Percentiles rank a stretch among this genome's conserved stretches.
Conservation (phyloP, 2,888 invertebrate species). For the Limulus polyphemus region DNA sequence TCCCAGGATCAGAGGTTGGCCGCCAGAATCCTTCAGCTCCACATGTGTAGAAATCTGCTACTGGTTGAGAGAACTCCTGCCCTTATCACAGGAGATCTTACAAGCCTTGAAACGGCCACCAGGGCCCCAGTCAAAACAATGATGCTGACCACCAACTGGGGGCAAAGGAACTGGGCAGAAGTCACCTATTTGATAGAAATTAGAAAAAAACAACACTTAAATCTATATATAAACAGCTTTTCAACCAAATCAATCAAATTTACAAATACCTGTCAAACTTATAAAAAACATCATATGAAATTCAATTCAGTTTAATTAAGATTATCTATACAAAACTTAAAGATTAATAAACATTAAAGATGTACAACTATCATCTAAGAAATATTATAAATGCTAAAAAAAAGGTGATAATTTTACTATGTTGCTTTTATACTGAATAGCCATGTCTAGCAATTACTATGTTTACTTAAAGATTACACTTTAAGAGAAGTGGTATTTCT, state of each 20-base stretch:
- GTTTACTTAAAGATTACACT: no score
- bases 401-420: no score
- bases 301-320: no score
- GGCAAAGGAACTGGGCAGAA: constrained; percentile 80
- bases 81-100: constrained; percentile 73
- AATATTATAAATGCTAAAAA: no score
- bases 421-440: no score
- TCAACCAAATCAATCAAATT: not conserved
- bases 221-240: constrained; percentile 8
- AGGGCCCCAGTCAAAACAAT: constrained; percentile 91
- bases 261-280: not conserved
- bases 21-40: constrained; percentile 98
- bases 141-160: constrained; percentile 80
- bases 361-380: no score
- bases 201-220: constrained; percentile 6
- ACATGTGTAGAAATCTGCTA: constrained; percentile 94
- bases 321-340: no score
- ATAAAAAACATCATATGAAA: no score
- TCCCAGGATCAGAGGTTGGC: constrained; percentile 57
- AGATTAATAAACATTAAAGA: no score
- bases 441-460: no score
- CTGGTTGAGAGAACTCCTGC: constrained; percentile 76
- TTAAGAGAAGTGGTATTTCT: no score
- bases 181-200: constrained; percentile 49
- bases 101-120: constrained; percentile 92